Conservation (phyloP, 2,797 vertebrate species). For the Xerus rutilus region DNA sequence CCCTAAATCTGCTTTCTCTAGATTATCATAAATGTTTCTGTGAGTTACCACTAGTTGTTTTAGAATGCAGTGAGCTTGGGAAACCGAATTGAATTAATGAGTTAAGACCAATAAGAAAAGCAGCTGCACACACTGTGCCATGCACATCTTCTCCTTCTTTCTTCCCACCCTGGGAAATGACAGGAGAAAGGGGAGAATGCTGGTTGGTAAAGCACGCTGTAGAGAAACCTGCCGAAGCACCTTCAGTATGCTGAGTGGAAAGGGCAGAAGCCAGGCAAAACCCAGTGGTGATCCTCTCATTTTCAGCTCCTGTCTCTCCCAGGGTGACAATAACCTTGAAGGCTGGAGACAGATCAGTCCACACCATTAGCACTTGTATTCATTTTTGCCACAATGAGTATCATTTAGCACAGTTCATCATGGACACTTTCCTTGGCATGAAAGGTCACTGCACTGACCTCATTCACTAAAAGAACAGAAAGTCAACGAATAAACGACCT, state of each 20-base stretch:
- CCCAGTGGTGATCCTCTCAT: accelerated
- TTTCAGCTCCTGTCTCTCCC: too few species aligned
- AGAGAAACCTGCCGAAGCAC: not conserved
- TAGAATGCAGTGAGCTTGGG: not conserved
- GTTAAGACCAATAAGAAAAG: not conserved
- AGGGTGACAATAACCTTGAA: too few species aligned
- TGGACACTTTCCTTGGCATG: not conserved
- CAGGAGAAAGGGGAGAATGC: not conserved
- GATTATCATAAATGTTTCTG: not conserved
- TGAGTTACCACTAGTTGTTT: not conserved
- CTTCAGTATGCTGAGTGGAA: not conserved
- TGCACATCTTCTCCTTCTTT: not conserved
- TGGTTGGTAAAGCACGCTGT: accelerated
- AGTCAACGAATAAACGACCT: too few species aligned
- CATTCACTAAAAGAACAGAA: too few species aligned
- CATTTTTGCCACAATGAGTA: too few species aligned
- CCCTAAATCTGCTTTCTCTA: not conserved
- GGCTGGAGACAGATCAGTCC: accelerated
- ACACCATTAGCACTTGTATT: accelerated
- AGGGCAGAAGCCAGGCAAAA: not conserved
- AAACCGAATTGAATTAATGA: not conserved
- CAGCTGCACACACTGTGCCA: not conserved
- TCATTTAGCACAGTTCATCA: not conserved
- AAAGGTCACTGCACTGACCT: too few species aligned
- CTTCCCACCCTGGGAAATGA: not conserved